Percentiles rank a stretch among this genome's conserved stretches.
These are phyloP conservation scores for Andinoacara biseriatus DNA, from an alignment of 2,113 vertebrate species.

Conservation along the genomic window DNA sequence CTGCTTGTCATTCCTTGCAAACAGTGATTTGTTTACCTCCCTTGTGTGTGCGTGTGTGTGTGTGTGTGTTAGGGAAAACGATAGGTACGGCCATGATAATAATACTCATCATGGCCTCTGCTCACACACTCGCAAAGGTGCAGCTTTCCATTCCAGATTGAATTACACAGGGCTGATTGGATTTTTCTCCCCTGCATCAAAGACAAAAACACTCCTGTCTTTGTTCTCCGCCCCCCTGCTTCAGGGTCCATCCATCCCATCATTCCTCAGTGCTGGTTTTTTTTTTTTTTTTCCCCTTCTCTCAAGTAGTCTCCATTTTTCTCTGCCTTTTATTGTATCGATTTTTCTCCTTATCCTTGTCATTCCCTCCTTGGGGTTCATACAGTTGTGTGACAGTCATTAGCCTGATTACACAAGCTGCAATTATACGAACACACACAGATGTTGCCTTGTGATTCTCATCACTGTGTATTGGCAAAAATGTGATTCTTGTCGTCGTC, in stretches of 20 bases:
- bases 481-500: slow-evolving; percentile 63
- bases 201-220: slow-evolving; percentile 61
- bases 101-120: slow-evolving; percentile 50
- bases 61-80: slow-evolving; percentile 19
- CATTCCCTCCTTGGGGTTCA: slow-evolving; percentile 18
- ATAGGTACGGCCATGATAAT: slow-evolving; percentile 39
- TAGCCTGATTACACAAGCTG: slow-evolving; percentile 58
- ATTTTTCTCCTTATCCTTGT: slow-evolving; percentile 20
- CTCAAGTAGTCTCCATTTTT: slow-evolving; percentile 21
- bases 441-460: slow-evolving; percentile 63
- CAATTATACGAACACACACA: slow-evolving; percentile 56
- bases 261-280: slow-evolving; percentile 5
- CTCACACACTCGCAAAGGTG: slow-evolving; percentile 46
- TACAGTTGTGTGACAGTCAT: slow-evolving; percentile 64
- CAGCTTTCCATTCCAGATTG: slow-evolving; percentile 70
- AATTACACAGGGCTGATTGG: slow-evolving; percentile 74
- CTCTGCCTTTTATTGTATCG: slow-evolving; percentile 20
- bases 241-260: slow-evolving; percentile 38
- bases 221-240: slow-evolving; percentile 16
- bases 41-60: not conserved
- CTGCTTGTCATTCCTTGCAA: slow-evolving; percentile 35
- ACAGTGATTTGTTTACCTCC: slow-evolving; percentile 57
- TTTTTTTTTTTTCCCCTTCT: not conserved
- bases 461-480: slow-evolving; percentile 42
- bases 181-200: slow-evolving; percentile 71